Evolutionary conservation across 1,140 invertebrate genomes (phyloP).

Genomic region (Caenorhabditis inopinata): DNA sequence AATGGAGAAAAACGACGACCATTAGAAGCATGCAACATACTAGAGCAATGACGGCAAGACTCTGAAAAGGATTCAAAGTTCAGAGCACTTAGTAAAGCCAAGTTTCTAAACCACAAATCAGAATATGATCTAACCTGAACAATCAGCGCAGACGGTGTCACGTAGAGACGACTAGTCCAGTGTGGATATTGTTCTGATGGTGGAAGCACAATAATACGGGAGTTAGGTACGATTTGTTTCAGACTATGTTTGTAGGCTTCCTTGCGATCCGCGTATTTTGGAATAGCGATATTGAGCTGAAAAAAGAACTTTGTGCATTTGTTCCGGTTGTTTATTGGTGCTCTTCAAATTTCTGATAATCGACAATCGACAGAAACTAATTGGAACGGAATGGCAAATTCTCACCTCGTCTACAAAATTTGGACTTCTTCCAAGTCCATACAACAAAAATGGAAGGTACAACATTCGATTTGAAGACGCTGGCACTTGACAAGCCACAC

Average conservation of each 20-base stretch:
- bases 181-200: conserved; percentile 76
- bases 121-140: conserved; percentile 67
- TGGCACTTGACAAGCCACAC: conserved; percentile 76
- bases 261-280: conserved; percentile 15
- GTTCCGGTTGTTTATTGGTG: no score
- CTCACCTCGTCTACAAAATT: conserved; percentile 91
- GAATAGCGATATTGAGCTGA: conserved; percentile 29
- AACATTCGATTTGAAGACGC: conserved; percentile 88
- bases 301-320: background rate
- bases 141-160: conserved; percentile 91
- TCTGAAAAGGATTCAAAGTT: conserved; percentile 71
- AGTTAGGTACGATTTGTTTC: conserved; percentile 93
- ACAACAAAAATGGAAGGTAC: conserved; percentile 88
- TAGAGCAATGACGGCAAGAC: conserved; percentile 81
- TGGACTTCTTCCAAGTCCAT: conserved; percentile 90
- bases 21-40: conserved; percentile 82
- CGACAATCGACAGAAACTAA: background rate
- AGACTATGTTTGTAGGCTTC: conserved; percentile 70
- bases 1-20: conserved; percentile 84
- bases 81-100: no score
- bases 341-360: no score
- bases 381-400: conserved; percentile 69
- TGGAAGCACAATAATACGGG: conserved; percentile 92
- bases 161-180: conserved; percentile 90
- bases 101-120: no score